Base-by-base conservation (phyloP, 2,888 invertebrate species). In the Microplitis manilae region DNA sequence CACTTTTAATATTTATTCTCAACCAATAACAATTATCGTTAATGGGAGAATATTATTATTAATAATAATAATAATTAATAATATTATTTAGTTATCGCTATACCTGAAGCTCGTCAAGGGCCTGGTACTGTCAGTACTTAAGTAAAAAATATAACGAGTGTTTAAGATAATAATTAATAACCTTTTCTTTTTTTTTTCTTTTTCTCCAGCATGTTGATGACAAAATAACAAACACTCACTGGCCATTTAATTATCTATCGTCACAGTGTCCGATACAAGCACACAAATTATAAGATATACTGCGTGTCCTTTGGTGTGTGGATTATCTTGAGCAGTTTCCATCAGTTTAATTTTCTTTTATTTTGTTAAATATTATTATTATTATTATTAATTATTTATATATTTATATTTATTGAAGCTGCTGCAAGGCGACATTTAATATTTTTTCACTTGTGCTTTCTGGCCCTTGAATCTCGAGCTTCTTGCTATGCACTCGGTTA, bases 401-500 rank as follows among this genome's bases (percentile, higher is more conserved):
- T n/a, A 38, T 67, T 20, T 67, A 20, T 20, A 38, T 67, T 13
- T 7, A 67, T 38, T 8, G 39, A 20, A 67, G 38, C 67, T 41
- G 67, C 38, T 67, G 6, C 39, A 67, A 67, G 67, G 68, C 7
- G 17, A 60, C 20, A 30, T 4, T 50, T 13, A 50, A 50, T 9
- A 50, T 17, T n/a, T 76, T 67, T 13, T 73, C 8, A 68, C 8
- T 50, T 73, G 13, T 67, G 73, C 67, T 38, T 65, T 7, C 73
- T 6, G 30, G 60, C 13, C 38, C 59, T 65, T 50, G 77, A 60
- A 67, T 80, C 73, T 79, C 79, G 80, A 79, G 80, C 79, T 79
- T 73, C 17, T 73, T 75, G 81, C 75, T 81, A 81, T 78, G 83
- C 87, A 85, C 85, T 84, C 85, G 90, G 92, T 93, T 92, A 93